Base-by-base conservation (phyloP, 92 coral and sea anemone species). In the Umimayanthus kanabou region DNA sequence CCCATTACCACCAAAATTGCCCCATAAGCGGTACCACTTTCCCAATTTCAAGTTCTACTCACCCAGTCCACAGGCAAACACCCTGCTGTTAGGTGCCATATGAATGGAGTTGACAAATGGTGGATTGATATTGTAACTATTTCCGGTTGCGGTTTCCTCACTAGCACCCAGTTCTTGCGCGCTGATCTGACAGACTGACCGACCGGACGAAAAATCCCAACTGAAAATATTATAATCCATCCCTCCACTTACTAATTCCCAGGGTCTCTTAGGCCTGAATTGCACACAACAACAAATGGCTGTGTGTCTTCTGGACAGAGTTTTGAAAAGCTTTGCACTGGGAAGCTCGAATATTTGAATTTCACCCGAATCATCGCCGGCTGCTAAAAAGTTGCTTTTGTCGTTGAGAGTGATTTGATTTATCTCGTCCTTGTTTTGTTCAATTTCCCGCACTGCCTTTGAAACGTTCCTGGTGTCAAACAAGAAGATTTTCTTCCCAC, bases 151-250 rank as follows among this genome's bases (percentile, higher is more conserved):
- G 0, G 50, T 40, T 66, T 39, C 80, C 39, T 86, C 88, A 43
- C 13, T 91, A 23, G 88, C 70, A 73, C 47, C 90, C 11, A 91
- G 77, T 77, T 95, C 94, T 80, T 91, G 95, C 39, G 91, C 88
- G 85, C 93, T 88, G 26, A 90, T 87, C 37, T 93, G 89, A 58
- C 94, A 94, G 33, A 82, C 84, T 2, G 90, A 86, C 84, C 95
- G 90, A 11, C 99, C 99, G 47, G 97, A 89, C 6, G 98, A 95
- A 82, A 91, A 94, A 65, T 97, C 99, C 99, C 99, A 97, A 79
- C 90, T 86, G 33, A 94, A 85, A 75, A 97, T 86, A 28, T 85
- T 91, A 74, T 84, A 97, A 80, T 95, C 99, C 93, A 97, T 90
- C 40, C 98, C 97, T 53, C 97, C 99, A 37, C 94, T 93, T 18